Evolutionary conservation across 2,888 invertebrate genomes (phyloP), one percentile per base, ranked within the genome.

Genomic region (Neoitamus cyanurus): DNA sequence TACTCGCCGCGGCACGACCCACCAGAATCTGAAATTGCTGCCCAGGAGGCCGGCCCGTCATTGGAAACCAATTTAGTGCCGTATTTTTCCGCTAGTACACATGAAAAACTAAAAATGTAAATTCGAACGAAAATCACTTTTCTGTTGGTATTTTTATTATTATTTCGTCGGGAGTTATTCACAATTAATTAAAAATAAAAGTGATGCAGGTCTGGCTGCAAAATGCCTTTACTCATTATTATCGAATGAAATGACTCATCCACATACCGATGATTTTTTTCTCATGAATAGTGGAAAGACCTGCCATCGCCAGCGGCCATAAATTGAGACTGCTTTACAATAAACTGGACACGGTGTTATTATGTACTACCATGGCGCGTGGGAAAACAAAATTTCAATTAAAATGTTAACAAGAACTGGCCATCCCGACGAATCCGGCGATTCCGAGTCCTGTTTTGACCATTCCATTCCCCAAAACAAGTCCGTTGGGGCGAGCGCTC

Each of bases 371-470:
- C 11, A 42, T 42, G 37, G 20, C 20, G 34, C 25, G 36, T 46
- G 30, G 58, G 42, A 80, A 80, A 80, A 80, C 58, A 36, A 68
- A 34, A 80, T 80, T 80, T 80, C 80, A 80, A 80, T 80, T 80
- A 80, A 80, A 80, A 80, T 68, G 68, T 80, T 80, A 80, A 80
- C 80, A 80, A 80, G 80, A 80, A 68, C 34, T 80, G 31, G 58
- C 80, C 58, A 80, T 34, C 2, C 13, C 1, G 37, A 9, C 31
- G 34, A 25, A 9, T 68, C 34, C 36, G 42, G n/a, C 11, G 4
- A 30, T 70, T 69, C 68, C 4, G 2, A 9, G 3, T 9, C 37
- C 9, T 3, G 13, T 37, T 58, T 6, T 20, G 58, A 58, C 25
- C 25, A 25, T 25, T 58, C 58, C 20, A n/a, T 13, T 42, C 4